phyloP scores from a whole-genome alignment of 2,888 invertebrate species.

The Neocrepidodera transversa region DNA sequence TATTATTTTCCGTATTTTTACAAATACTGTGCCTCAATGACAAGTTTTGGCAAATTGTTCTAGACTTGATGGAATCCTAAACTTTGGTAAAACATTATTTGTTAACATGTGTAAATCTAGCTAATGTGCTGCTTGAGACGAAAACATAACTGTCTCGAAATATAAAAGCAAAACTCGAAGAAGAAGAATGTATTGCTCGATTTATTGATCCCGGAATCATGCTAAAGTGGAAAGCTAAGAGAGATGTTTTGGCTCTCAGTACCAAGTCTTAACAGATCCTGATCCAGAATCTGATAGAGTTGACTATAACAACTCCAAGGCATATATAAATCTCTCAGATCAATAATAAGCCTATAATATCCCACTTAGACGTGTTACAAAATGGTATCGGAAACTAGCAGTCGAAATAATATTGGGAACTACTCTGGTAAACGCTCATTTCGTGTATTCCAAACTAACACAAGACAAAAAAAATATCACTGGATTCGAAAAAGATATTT shows the following conservation, averaged over 20 bases:
- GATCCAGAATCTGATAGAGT: conserved; percentile 15
- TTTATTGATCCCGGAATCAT: conserved; percentile 18
- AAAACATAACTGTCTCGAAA: conserved; percentile 13
- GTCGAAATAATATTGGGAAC: conserved; percentile 9
- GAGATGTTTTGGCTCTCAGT: conserved; percentile 20
- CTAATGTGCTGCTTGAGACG: background rate
- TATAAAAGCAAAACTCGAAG: too few species aligned
- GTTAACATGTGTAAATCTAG: background rate
- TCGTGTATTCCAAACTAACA: background rate
- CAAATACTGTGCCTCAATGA: too few species aligned
- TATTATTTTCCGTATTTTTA: too few species aligned
- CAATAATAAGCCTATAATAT: conserved; percentile 18
- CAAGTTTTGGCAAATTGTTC: too few species aligned
- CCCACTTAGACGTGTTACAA: too few species aligned
- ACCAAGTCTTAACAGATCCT: conserved; percentile 7
- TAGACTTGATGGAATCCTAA: too few species aligned
- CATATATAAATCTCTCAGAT: conserved; percentile 15
- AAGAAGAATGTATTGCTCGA: conserved; percentile 15
- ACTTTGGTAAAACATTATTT: conserved; percentile 13
- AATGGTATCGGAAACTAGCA: too few species aligned
- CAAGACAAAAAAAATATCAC: conserved; percentile 20
- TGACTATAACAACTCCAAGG: too few species aligned
- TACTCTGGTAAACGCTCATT: conserved; percentile 8
- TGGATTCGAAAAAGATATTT: conserved; percentile 8
- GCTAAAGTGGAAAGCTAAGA: background rate